These are phyloP conservation scores for Ornithoptera priamus DNA, from an alignment of 2,888 invertebrate species.

Conservation along the genomic window DNA sequence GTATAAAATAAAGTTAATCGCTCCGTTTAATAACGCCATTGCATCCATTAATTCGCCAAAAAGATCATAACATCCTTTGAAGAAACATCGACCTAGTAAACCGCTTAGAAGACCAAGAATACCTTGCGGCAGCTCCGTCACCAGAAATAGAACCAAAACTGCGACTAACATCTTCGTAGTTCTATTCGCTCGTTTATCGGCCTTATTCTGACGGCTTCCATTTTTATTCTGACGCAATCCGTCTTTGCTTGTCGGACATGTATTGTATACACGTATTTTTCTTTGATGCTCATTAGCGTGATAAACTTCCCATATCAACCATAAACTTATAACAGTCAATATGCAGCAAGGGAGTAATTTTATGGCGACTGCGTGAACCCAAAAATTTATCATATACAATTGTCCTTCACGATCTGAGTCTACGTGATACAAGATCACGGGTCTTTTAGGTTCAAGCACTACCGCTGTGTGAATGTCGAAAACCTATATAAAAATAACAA, in stretches of 20 bases:
- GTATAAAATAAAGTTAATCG: constrained; percentile 95
- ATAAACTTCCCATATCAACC: constrained; percentile 86
- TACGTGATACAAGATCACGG: constrained; percentile 64
- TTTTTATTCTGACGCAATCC: constrained; percentile 67
- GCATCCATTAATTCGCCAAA: constrained; percentile 95
- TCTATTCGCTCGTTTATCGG: constrained; percentile 88
- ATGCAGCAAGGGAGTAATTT: constrained; percentile 90
- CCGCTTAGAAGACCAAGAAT: constrained; percentile 86
- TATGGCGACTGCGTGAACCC: constrained; percentile 89
- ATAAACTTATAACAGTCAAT: constrained; percentile 85
- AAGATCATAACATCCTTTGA: constrained; percentile 87
- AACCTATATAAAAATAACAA: constrained; percentile 44
- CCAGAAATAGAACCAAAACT: constrained; percentile 89
- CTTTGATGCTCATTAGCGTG: constrained; percentile 88
- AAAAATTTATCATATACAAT: constrained; percentile 86
- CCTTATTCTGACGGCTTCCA: constrained; percentile 73
- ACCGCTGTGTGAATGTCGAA: constrained; percentile 75
- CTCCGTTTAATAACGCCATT: constrained; percentile 92
- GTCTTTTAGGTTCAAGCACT: constrained; percentile 63
- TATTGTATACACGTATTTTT: constrained; percentile 82
- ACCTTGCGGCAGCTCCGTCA: constrained; percentile 94
- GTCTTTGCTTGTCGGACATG: constrained; percentile 73
- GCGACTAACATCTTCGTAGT: constrained; percentile 95
- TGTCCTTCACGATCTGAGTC: constrained; percentile 80
- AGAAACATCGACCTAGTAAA: constrained; percentile 85